Percentiles rank a stretch among this genome's conserved stretches.
Conservation (phyloP, 1,140 invertebrate species). For the Pseudomyrmex flavicornis region DNA sequence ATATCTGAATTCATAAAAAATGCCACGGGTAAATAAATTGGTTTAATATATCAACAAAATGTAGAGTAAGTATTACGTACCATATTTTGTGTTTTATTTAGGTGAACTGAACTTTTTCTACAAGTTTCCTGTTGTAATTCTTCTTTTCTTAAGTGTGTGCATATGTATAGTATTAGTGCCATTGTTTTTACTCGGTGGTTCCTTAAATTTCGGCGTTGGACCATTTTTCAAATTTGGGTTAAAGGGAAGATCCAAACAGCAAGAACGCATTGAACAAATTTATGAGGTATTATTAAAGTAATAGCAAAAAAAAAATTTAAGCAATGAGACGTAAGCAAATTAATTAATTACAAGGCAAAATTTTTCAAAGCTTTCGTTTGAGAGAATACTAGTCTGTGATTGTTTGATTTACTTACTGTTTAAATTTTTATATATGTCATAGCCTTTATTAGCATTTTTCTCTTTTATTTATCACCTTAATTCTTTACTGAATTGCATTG, state of each 20-base stretch:
- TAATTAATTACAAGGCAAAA: no score
- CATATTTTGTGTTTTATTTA: slow-evolving; percentile 19
- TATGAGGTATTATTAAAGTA: slow-evolving; percentile 31
- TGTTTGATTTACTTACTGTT: no score
- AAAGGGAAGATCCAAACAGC: slow-evolving; percentile 28
- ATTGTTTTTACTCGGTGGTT: slow-evolving; percentile 62
- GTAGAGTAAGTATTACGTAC: background rate
- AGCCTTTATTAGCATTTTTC: no score
- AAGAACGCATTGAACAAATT: slow-evolving; percentile 50
- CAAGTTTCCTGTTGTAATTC: background rate
- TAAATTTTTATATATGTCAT: no score
- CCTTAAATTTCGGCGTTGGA: slow-evolving; percentile 67
- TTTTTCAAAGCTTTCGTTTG: no score
- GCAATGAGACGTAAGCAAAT: no score
- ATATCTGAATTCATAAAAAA: slow-evolving; percentile 71
- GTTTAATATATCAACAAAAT: background rate
- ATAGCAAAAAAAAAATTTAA: no score
- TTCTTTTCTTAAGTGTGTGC: slow-evolving; percentile 56
- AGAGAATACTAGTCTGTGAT: no score
- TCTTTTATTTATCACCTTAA: background rate
- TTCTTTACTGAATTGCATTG: background rate
- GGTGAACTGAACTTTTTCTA: slow-evolving; percentile 19
- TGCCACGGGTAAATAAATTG: slow-evolving; percentile 71
- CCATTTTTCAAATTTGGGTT: slow-evolving; percentile 65
- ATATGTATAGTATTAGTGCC: slow-evolving; percentile 56